Evolutionary conservation across 2,113 vertebrate genomes (phyloP).

Genomic region (Ictalurus furcatus): DNA sequence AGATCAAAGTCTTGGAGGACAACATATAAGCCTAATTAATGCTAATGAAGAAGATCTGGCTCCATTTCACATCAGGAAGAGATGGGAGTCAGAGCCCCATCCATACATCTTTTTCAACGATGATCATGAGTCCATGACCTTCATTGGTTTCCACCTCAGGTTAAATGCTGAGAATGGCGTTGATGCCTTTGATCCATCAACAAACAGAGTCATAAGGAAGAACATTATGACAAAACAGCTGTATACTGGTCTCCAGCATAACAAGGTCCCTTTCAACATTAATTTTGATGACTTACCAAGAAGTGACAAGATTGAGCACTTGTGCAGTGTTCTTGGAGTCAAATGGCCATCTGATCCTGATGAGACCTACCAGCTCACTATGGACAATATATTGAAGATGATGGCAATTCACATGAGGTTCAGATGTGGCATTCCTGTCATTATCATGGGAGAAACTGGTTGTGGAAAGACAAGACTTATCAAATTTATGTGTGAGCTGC

Average conservation of each 20-base stretch:
- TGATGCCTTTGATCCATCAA: constrained; percentile 79
- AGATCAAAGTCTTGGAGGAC: constrained; percentile 84
- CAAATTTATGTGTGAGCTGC: constrained; percentile 85
- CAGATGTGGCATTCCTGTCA: constrained; percentile 90
- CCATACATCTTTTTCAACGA: constrained; percentile 94
- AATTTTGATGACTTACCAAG: constrained; percentile 82
- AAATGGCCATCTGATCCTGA: constrained; percentile 83
- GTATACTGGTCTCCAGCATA: constrained; percentile 74
- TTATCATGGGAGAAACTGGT: constrained; percentile 98
- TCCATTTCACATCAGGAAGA: constrained; percentile 86
- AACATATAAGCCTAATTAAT: constrained; percentile 56
- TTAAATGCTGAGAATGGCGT: constrained; percentile 60
- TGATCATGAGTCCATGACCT: constrained; percentile 88
- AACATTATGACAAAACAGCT: constrained; percentile 78
- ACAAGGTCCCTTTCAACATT: constrained; percentile 87
- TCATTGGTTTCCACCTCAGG: constrained; percentile 89
- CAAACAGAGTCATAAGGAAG: constrained; percentile 73
- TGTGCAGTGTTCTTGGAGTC: constrained; percentile 86
- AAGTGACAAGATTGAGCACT: constrained; percentile 79
- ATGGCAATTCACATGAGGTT: constrained; percentile 95
- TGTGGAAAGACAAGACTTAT: constrained; percentile 95
- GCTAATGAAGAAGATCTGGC: constrained; percentile 81
- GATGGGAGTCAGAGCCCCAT: constrained; percentile 94
- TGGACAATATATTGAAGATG: constrained; percentile 91
- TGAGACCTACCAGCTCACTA: constrained; percentile 90